These are phyloP conservation scores for Paracentrotus lividus DNA, from an alignment of 53 echinoderm and acorn worm genomes.

Conservation along the genomic window DNA sequence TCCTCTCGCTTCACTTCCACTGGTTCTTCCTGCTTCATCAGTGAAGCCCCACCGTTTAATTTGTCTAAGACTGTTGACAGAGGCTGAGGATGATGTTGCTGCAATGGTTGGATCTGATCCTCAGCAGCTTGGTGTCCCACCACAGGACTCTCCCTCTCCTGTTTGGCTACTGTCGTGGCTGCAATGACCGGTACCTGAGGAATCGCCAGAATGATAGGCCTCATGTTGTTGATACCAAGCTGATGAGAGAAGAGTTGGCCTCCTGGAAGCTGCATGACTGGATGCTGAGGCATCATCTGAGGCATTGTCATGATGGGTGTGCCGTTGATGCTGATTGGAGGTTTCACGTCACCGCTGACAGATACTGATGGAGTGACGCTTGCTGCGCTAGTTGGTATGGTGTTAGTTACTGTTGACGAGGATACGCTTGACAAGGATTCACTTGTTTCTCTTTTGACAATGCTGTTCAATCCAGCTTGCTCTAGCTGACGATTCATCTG, in stretches of 20 bases:
- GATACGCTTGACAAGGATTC: conserved; percentile 14
- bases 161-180: conserved; percentile 45
- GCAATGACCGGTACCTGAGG: conserved; percentile 71
- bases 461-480: neutral
- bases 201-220: conserved; percentile 74
- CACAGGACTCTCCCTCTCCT: conserved; percentile 11
- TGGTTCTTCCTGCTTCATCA: conserved; percentile 32
- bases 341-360: conserved; percentile 27
- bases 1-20: conserved; percentile 42
- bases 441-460: conserved; percentile 11
- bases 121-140: conserved; percentile 12
- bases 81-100: neutral
- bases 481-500: neutral
- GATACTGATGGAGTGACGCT: conserved; percentile 6
- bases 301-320: conserved; percentile 55
- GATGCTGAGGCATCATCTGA: neutral
- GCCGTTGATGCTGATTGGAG: conserved; percentile 41
- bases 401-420: conserved; percentile 59
- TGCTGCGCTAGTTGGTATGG: neutral
- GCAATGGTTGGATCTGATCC: neutral
- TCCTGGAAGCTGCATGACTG: conserved; percentile 31
- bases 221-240: conserved; percentile 47
- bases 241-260: conserved; percentile 41
- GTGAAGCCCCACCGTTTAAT: neutral
- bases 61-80: conserved; percentile 61